A percentile compares a stretch with the other conserved stretches of the same genome.
Conservation (phyloP, 2,888 invertebrate species). For the Campoplex nolae region DNA sequence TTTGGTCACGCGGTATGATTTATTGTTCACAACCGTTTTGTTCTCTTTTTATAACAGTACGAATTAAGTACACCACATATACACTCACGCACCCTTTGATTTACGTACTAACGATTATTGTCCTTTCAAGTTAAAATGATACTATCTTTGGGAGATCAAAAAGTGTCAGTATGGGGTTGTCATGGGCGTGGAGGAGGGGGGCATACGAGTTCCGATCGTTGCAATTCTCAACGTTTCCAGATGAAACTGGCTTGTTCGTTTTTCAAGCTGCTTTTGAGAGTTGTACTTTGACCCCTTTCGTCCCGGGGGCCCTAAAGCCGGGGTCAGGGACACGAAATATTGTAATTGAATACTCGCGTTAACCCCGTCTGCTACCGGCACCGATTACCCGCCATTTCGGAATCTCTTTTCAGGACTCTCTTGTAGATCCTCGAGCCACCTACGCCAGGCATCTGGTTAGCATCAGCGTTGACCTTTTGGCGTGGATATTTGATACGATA, state of each 20-base stretch:
- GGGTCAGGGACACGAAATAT: conserved; percentile 62
- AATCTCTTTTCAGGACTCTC: conserved; percentile 75
- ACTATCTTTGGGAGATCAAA: conserved; percentile 16
- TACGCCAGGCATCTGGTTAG: conserved; percentile 73
- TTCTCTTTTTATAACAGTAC: conserved; percentile 14
- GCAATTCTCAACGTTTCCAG: neutral
- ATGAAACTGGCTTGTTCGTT: neutral
- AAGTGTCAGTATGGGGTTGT: conserved; percentile 26
- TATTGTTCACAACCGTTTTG: neutral
- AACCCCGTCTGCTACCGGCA: conserved; percentile 84
- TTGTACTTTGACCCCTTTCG: conserved; percentile 27
- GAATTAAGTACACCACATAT: conserved; percentile 58
- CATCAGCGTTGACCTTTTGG: conserved; percentile 64
- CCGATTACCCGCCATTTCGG: conserved; percentile 81
- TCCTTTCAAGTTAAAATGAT: conserved; percentile 61
- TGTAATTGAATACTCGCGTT: conserved; percentile 37
- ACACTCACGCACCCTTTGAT: conserved; percentile 69
- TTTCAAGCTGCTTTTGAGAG: neutral
- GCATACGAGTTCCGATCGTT: conserved; percentile 17
- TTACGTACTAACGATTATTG: conserved; percentile 74
- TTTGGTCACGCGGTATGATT: neutral
- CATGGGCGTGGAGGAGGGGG: neutral
- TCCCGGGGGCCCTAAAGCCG: conserved; percentile 56
- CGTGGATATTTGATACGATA: neutral
- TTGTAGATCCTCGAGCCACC: conserved; percentile 62